Conservation (phyloP, 1,140 invertebrate genomes). For the Zaprionus vittiger region DNA sequence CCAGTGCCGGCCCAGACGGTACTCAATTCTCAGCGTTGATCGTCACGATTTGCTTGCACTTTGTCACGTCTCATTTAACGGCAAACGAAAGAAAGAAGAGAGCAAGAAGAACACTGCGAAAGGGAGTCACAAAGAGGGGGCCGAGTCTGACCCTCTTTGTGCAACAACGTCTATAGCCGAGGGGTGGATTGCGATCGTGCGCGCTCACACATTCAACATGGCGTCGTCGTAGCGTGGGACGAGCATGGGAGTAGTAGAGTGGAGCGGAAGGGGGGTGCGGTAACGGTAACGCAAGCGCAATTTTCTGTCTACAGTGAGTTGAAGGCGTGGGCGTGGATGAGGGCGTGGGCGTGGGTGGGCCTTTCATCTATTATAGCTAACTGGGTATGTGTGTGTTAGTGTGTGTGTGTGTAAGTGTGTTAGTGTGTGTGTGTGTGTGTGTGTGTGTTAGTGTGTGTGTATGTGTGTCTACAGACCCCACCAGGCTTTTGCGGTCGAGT, state of each 20-base stretch:
- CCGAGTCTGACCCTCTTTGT: slow-evolving; percentile 24
- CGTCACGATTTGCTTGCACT: slow-evolving; percentile 62
- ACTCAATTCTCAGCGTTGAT: slow-evolving; percentile 10
- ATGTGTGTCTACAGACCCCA: slow-evolving; percentile 22
- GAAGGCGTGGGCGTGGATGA: slow-evolving; percentile 18
- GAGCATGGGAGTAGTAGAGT: background rate
- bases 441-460: slow-evolving; percentile 36
- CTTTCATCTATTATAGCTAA: slow-evolving; percentile 29
- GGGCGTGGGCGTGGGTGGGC: slow-evolving; percentile 67
- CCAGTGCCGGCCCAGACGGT: slow-evolving; percentile 44
- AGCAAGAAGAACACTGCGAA: background rate
- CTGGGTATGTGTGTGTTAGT: slow-evolving; percentile 20
- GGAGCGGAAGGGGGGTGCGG: slow-evolving; percentile 10
- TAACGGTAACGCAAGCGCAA: slow-evolving; percentile 73
- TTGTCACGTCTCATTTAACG: slow-evolving; percentile 80
- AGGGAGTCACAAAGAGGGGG: slow-evolving; percentile 17
- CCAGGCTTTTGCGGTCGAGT: slow-evolving; percentile 46
- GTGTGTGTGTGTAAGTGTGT: slow-evolving; percentile 7
- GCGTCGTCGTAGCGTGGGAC: slow-evolving; percentile 34
- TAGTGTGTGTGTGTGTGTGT: slow-evolving; percentile 2
- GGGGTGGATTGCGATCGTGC: slow-evolving; percentile 42
- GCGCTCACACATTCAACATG: slow-evolving; percentile 37
- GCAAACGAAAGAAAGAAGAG: slow-evolving; percentile 8
- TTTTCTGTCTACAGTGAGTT: slow-evolving; percentile 46
- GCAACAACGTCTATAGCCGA: background rate